Evolutionary conservation across 2,113 vertebrate genomes (phyloP), one percentile per base, ranked within the genome.

Genomic region (Chascanopsetta lugubris): DNA sequence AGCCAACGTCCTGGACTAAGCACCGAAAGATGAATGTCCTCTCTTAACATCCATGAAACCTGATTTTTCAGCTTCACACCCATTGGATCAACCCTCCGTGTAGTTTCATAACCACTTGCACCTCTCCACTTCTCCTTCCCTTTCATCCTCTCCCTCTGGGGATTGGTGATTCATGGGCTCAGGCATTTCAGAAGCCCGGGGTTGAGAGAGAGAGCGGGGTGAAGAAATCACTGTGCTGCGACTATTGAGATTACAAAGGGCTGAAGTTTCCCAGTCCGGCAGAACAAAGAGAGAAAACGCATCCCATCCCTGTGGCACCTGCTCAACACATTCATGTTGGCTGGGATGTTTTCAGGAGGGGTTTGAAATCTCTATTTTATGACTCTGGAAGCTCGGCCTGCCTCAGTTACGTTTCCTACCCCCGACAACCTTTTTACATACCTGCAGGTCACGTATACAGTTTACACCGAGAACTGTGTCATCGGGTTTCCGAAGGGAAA

Each of bases 1-100:
- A 65, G 75, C 77, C 82, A 85, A 45, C 1, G 1, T n/a, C 18
- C 34, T 46, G 43, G 17, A 72, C 36, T 43, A 68, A 55, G 3
- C 11, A 45, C 66, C 58, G 10, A n/a, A 67, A 56, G 53, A 50
- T 49, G 38, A 74, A 48, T 45, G 30, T 36, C 8, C 32, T 45
- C 0, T n/a, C 12, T 24, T n/a, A 29, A 59, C 36, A 43, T 46
- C 38, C 42, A 26, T 30, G 24, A 70, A 59, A 66, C 8, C 11
- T 21, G 2, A 12, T 25, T n/a, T 65, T 55, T 70, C 43, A 25
- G 22, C 43, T 25, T 71, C 76, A 66, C 63, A 32, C 60, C 62
- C 60, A 21, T 29, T 60, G 54, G 68, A 46, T 53, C 8, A 50
- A 42, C 4, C 0, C 3, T 2, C 17, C 5, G 2, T 48, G 50